phyloP scores from a whole-genome alignment of 2,888 invertebrate genomes.

The Bellardia pandia region DNA sequence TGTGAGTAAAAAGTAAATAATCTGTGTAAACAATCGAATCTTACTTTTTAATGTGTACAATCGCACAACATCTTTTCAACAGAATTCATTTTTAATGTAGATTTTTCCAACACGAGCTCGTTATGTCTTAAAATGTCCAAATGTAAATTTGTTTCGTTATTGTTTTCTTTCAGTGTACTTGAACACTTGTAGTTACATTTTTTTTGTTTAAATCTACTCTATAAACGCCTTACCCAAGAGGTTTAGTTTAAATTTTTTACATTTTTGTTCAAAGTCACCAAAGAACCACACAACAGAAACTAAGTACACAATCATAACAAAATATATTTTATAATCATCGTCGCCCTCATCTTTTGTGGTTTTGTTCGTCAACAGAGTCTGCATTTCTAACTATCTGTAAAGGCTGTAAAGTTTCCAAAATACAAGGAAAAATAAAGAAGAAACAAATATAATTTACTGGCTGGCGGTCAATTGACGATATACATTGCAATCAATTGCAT shows the following conservation, averaged over 20 bases:
- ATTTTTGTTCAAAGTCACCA: conserved; percentile 54
- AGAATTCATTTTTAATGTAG: too few relatives aligned
- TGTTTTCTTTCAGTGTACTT: conserved; percentile 39
- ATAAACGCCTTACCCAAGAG: conserved; percentile 54
- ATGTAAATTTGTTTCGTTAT: too few relatives aligned
- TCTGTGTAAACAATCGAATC: too few relatives aligned
- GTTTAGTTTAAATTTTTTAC: conserved; percentile 38
- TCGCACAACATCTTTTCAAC: too few relatives aligned
- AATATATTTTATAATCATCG: conserved; percentile 56
- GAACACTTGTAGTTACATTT: conserved; percentile 36
- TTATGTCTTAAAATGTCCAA: too few relatives aligned
- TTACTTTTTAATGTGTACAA: too few relatives aligned
- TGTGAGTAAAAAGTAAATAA: too few relatives aligned
- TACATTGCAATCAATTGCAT: conserved; percentile 67
- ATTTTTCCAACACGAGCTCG: too few relatives aligned
- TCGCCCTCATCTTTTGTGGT: conserved; percentile 62
- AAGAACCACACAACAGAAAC: conserved; percentile 26
- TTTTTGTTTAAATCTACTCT: conserved; percentile 31
- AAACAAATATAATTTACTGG: conserved; percentile 67
- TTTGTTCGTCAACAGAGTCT: conserved; percentile 53
- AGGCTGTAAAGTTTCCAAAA: conserved; percentile 40
- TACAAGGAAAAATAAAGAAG: conserved; percentile 19
- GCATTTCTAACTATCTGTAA: conserved; percentile 41
- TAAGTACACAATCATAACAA: conserved; percentile 43
- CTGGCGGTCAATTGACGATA: conserved; percentile 66